phyloP scores from a whole-genome alignment of 2,888 invertebrate genomes.

The Spodoptera picta region DNA sequence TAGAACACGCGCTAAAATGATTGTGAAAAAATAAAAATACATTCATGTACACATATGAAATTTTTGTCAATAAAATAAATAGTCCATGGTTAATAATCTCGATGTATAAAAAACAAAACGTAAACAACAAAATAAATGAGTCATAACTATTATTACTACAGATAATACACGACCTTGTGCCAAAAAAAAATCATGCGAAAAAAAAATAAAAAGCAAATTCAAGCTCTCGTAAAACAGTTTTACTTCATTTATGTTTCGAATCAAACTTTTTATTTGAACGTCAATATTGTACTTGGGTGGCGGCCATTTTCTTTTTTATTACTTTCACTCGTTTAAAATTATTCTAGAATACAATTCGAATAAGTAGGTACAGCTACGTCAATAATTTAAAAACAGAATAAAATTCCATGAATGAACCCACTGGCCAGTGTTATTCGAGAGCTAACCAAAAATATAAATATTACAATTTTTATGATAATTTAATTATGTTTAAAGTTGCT shows the following conservation, averaged over 20 bases:
- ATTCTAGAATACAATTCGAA: conserved; percentile 9
- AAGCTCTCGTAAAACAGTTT: no score
- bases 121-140: conserved; percentile 17
- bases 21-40: no score
- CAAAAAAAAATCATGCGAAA: conserved; percentile 9
- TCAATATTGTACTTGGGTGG: conserved; percentile 25
- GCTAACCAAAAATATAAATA: conserved; percentile 41
- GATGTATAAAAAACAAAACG: conserved; percentile 25
- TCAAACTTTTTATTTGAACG: conserved; percentile 29
- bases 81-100: conserved; percentile 22
- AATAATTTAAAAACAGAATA: conserved; percentile 21
- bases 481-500: conserved; percentile 4
- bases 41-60: no score
- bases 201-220: no score
- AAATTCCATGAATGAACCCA: conserved; percentile 32
- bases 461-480: conserved; percentile 38
- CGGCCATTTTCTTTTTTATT: conserved; percentile 19
- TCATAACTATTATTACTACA: conserved; percentile 15
- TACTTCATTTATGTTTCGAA: no score
- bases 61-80: conserved; percentile 8
- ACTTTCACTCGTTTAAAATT: conserved; percentile 40
- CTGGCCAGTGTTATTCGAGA: conserved; percentile 29
- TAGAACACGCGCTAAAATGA: no score
- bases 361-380: background rate
- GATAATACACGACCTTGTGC: conserved; percentile 23